Conservation (phyloP, 1,140 invertebrate species). For the Euschistus heros region DNA sequence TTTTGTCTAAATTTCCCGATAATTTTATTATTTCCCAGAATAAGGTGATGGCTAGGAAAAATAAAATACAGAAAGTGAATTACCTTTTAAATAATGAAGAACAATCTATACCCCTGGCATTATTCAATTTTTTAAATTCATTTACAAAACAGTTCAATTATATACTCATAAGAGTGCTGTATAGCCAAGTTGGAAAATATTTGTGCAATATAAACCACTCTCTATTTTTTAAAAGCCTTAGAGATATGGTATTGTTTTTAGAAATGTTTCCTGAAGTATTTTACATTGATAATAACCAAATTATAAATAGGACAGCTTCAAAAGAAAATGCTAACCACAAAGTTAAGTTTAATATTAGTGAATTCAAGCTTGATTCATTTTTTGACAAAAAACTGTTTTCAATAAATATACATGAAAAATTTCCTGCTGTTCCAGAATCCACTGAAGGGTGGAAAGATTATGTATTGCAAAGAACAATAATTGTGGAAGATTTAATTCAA, state of each 20-base stretch:
- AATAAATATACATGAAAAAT: background rate
- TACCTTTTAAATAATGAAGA: background rate
- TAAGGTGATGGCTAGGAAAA: background rate
- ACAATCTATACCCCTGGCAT: background rate
- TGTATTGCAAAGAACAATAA: background rate
- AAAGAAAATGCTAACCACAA: background rate
- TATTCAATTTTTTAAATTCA: background rate
- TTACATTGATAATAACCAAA: background rate
- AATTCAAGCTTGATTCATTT: background rate
- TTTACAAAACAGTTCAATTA: background rate
- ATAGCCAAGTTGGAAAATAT: background rate
- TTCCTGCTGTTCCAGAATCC: background rate
- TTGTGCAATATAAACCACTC: background rate
- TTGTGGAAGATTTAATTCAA: background rate
- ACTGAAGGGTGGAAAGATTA: background rate
- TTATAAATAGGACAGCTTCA: background rate
- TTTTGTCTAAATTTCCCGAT: background rate
- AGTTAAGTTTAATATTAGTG: background rate
- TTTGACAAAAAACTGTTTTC: background rate
- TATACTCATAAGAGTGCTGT: background rate
- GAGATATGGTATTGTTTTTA: background rate
- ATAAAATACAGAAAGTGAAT: background rate
- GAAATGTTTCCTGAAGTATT: background rate
- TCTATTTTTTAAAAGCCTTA: background rate
- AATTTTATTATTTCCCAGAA: background rate